Evolutionary conservation across 2,888 invertebrate genomes (phyloP), one percentile per base, ranked within the genome.

Genomic region (Trichacis sp.): DNA sequence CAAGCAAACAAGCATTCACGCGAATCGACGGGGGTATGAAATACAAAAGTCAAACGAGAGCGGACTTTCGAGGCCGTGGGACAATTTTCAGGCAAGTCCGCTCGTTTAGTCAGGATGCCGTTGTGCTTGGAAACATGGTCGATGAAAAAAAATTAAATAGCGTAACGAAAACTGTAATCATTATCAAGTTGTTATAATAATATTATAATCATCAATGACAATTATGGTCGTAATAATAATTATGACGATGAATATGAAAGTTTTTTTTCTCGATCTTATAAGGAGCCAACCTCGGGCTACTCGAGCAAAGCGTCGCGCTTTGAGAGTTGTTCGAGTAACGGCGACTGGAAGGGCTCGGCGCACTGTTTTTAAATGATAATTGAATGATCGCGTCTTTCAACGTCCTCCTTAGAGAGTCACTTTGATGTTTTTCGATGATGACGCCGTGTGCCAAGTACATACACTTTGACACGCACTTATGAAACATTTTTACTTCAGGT

Each of bases 401-500:
- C 72, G 69, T 65, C 68, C 71, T 70, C 56, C 56, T 70, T 77
- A 75, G 72, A 75, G 68, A 71, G 70, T 77, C 71, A 75, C 73
- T 77, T 33, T 72, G 74, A 73, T 73, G 72, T 68, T 72, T 9
- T 76, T 72, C 70, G 71, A 73, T 74, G 72, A 72, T 71, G 72
- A 73, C 71, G 75, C 68, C 68, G 33, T 70, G 73, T 76, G 71
- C 73, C 72, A 71, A 72, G 75, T 33, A 64, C 72, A 67, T 76
- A 76, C 74, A 74, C 69, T 71, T 75, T 74, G 73, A 68, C 64
- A 69, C 69, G 55, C 48, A 46, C 51, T 68, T 64, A 63, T 60
- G 58, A 64, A 71, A 71, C 73, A 73, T 75, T 76, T 73, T 77
- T n/a, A 74, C 68, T 76, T 77, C 77, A 73, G 72, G 76, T 78